Base-by-base conservation (phyloP, 2,797 vertebrate genomes). In the Florisuga fusca region DNA sequence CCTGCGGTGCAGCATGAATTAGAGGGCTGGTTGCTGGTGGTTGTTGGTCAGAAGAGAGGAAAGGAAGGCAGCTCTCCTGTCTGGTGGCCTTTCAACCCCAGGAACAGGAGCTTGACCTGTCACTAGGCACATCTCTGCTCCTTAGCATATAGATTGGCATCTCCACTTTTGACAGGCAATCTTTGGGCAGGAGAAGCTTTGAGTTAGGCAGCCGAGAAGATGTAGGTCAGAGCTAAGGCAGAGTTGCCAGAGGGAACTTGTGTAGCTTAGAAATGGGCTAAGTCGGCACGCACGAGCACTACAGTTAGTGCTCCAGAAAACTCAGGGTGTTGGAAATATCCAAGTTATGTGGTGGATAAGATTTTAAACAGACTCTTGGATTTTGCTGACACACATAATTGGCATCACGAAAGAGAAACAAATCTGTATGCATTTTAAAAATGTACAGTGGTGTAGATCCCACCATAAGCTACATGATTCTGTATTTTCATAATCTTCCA, bases 161-260 rank as follows among this genome's bases (percentile, higher is more conserved):
- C 66, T 38, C 4, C 3, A 5, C 31, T 62, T 45, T 73, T 62
- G 31, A 74, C 15, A 5, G 57, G 33, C n/a, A 48, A 2, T 68
- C 66, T 81, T 84, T 3, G 15, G 46, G 36, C 76, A 73, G 59
- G 34, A 58, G 69, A 68, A 72, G 36, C 63, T 68, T 62, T 86
- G 69, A 55, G n/a, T 10, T 72, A 62, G 61, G 48, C 61, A 89
- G 7, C 62, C 2, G 5, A 84, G 86, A 90, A 90, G 82, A 87
- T 87, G 53, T 68, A 89, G 87, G 91, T 95, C 76, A 91, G 79
- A 79, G 74, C 81, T 50, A 61, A 94, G 64, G 57, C 91, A 77
- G 72, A 89, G 34, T 46, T 78, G 74, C 87, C 72, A 58, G 68
- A 68, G 84, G 62, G 58, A 81, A 25, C 43, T 69, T 38, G 19